phyloP scores from a whole-genome alignment of 2,113 vertebrate species.

The Probosciger aterrimus region DNA sequence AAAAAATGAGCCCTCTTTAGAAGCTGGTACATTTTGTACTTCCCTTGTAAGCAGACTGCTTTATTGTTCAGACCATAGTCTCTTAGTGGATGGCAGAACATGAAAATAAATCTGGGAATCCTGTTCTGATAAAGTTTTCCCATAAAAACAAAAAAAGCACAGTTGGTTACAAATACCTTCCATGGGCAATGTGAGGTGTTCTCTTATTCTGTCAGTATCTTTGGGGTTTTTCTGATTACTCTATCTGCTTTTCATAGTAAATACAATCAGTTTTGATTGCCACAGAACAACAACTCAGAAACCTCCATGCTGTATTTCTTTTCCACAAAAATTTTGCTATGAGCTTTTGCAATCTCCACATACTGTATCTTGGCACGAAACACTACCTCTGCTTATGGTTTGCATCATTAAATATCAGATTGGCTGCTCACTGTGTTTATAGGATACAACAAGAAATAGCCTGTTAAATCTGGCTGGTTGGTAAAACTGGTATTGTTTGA shows the following conservation, averaged over 20 bases:
- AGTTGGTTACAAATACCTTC: background rate
- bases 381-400: constrained; percentile 49
- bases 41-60: background rate
- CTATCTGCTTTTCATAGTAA: background rate
- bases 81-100: background rate
- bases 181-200: background rate
- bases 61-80: background rate
- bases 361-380: constrained; percentile 38
- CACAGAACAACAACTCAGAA: background rate
- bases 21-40: constrained; percentile 15
- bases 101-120: background rate
- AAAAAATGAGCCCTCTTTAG: constrained; percentile 5
- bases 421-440: constrained; percentile 56
- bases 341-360: constrained; percentile 50
- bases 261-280: background rate
- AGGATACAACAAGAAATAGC: constrained; percentile 64
- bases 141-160: background rate
- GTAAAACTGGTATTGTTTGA: constrained; percentile 40
- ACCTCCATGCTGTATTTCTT: background rate
- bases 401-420: constrained; percentile 66
- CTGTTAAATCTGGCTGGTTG: constrained; percentile 60
- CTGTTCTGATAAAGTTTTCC: background rate
- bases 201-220: background rate
- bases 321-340: constrained; percentile 1
- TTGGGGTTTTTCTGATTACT: background rate